Base-by-base conservation (phyloP, 2,113 vertebrate species). In the Rhinolophus sinicus region DNA sequence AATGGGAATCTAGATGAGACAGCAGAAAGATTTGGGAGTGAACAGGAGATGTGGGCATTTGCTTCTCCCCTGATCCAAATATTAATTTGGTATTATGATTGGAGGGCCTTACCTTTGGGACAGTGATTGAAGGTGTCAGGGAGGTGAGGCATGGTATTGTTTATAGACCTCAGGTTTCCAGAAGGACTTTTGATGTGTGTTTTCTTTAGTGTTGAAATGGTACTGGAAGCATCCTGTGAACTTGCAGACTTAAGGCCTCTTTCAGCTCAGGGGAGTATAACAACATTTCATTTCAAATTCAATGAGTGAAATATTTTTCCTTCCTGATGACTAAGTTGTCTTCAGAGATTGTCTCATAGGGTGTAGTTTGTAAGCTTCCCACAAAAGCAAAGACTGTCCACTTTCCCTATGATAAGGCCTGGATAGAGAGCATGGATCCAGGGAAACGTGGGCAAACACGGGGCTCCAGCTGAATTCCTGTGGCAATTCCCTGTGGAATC, bases 301-400 rank as follows among this genome's bases (percentile, higher is more conserved):
- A 62, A 22, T 73, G 21, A 81, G 18, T 72, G 40, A 67, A 81
- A 9, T 69, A 40, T 73, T 86, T 90, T 92, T 75, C 47, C 47
- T 97, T 97, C 65, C 70, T 77, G 47, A 84, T 60, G 22, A 88
- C 50, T 35, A 78, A 84, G 58, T 56, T 93, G 84, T 94, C 54
- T 88, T 73, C 21, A 47, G 80, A 81, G 92, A 82, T 16, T 75
- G 30, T 64, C 35, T 90, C 26, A 22, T 35, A 38, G 67, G 70
- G 64, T 60, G 16, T 33, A n/a, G 50, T 18, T 85, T 2, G 11
- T 81, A 85, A 80, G 56, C 35, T 56, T 80, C 50, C 30, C 44
- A 19, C 13, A 33, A n/a, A 65, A 76, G 30, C 38, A 58, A 89
- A 24, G 24, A 15, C 40, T 14, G 54, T 72, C 8, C 3, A 22